Base-by-base conservation (phyloP, 2,888 invertebrate genomes). In the Pterostichus madidus region DNA sequence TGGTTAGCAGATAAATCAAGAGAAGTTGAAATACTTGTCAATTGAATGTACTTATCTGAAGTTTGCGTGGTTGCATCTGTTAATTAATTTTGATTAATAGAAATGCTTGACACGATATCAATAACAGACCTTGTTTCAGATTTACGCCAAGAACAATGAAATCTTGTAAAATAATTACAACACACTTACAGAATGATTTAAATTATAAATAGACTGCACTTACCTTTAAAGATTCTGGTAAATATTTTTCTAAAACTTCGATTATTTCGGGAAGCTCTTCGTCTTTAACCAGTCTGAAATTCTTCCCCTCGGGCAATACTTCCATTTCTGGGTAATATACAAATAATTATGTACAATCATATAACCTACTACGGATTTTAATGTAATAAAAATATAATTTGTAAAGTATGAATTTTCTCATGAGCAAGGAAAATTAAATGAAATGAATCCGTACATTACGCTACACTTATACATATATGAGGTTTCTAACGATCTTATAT, bases 211-310 rank as follows among this genome's bases (percentile, higher is more conserved):
- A 35, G 64, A 59, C 11, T 59, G n/a, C 31, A 52, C 46, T 75
- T 92, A 96, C 96, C 94, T 96, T 96, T 88, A 96, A 92, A 88
- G 96, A 95, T 91, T 96, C 95, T 89, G 96, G 96, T 91, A 96
- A 93, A 92, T 94, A 95, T 91, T 94, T 93, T 89, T 94, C 94
- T 89, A 96, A 93, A 89, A 94, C 92, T 90, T 95, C 94, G 90
- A 95, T 92, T 90, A 96, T 94, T 90, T 94, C 94, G 89, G 95
- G 94, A 91, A 96, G 94, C 92, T 96, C 96, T 90, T 95, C 94
- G 92, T 95, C 94, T 91, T 93, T 92, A 90, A 95, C 94, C 93
- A 96, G 94, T 93, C 95, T 95, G 92, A 96, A 96, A 93, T 96
- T 94, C 93, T 94, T 95, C 89, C 95, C 95, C 92, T 95, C 95